A percentile compares a stretch with the other conserved stretches of the same genome.
Evolutionary conservation across 64 coral and sea anemone genomes (phyloP).

Genomic region (Astreopora myriophthalma): DNA sequence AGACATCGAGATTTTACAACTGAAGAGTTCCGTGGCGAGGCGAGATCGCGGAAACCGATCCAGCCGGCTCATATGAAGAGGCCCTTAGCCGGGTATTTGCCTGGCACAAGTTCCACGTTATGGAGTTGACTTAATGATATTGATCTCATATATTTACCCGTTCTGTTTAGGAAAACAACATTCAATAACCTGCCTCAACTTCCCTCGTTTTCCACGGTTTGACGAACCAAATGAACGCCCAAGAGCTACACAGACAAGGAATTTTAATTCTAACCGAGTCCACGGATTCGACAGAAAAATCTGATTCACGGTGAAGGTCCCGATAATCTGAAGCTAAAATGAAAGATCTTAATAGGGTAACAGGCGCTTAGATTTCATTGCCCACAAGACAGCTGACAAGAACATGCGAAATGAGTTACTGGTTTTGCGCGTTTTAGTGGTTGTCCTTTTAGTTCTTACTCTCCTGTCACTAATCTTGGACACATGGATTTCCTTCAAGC

Average conservation of each 20-base stretch:
- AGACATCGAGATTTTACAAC: no score
- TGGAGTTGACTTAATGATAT: background rate
- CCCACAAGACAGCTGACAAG: background rate
- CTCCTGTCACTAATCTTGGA: background rate
- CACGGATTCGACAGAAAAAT: background rate
- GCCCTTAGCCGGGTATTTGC: no score
- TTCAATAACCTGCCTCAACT: background rate
- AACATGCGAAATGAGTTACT: slow-evolving; percentile 23
- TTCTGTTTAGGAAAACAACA: background rate
- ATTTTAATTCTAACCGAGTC: background rate
- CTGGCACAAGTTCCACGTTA: no score
- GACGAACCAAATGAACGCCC: background rate
- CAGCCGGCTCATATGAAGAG: no score
- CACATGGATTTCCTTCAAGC: background rate
- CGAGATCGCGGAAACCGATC: no score
- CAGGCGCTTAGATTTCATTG: background rate
- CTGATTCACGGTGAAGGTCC: no score
- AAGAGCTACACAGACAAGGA: background rate
- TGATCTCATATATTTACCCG: background rate
- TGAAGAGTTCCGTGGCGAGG: no score
- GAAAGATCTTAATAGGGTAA: background rate
- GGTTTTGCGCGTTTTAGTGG: background rate
- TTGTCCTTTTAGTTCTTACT: background rate
- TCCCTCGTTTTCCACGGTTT: background rate
- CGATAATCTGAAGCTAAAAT: no score